Evolutionary conservation across 2,797 vertebrate genomes (phyloP), one percentile per base, ranked within the genome.

Genomic region (Agapornis canus): DNA sequence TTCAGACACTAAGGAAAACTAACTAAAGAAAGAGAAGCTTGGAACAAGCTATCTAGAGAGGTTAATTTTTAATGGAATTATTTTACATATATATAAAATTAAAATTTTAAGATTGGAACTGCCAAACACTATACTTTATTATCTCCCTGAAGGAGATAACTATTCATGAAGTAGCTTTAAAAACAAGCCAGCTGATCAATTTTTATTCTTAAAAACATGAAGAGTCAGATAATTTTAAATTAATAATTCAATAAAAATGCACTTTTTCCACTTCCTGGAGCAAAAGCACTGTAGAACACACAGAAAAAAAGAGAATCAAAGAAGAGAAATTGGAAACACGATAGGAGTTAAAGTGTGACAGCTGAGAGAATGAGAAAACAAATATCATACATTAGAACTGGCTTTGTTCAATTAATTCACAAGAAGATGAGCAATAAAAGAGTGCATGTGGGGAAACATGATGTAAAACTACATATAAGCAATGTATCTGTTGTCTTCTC

Each of bases 221-320:
- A 31, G 14, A 68, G 26, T 70, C 52, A 90, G 84, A 76, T 73
- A 4, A 73, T 80, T 89, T 80, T 17, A 73, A 79, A 94, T 93
- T 5, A 94, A 94, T 94, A 94, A 96, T 90, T 95, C 83, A 93
- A 68, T 86, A 40, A 90, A 94, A 89, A 90, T 40, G 15, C 56
- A 61, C 12, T 71, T 94, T 76, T 86, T 32, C 39, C 10, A 69
- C 35, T 93, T 92, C 52, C 75, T 89, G 51, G 90, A 95, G 75
- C 81, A 92, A 90, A 95, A 92, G 32, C 48, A 51, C 47, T 1
- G 0, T 78, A 88, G 90, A 60, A 70, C 35, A 57, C 7, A 26
- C 3, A n/a, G 51, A 56, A 64, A 80, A 84, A 63, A 92, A 81
- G 8, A 70, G 31, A 73, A 73, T 80, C 60, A 87, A 86, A 93